Evolutionary conservation across 1,140 invertebrate species (phyloP).

Genomic region (Lysiphlebus fabarum): DNA sequence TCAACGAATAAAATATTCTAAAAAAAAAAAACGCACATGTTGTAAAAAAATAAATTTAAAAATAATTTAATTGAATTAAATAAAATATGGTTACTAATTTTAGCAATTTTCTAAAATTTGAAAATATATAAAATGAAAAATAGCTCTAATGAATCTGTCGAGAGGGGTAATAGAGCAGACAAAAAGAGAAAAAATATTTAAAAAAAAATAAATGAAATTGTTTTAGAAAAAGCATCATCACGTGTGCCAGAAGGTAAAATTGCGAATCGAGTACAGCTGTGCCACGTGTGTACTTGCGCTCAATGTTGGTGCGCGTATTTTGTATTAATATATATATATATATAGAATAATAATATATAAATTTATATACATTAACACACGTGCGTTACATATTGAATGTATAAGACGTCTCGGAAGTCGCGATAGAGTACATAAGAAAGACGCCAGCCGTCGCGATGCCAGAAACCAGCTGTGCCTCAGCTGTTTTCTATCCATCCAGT

Average conservation of each 20-base stretch:
- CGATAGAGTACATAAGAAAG: conserved; percentile 27
- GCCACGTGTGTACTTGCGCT: conserved; percentile 16
- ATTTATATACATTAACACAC: neutral
- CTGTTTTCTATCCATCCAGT: conserved; percentile 46
- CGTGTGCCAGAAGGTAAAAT: conserved; percentile 3
- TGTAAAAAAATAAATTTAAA: too few species aligned
- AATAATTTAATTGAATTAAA: too few species aligned
- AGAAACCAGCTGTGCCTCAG: conserved; percentile 49
- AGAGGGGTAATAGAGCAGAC: too few species aligned
- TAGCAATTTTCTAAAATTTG: too few species aligned
- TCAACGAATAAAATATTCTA: too few species aligned
- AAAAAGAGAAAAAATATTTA: neutral
- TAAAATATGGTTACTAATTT: too few species aligned
- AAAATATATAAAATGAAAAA: too few species aligned
- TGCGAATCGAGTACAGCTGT: conserved; percentile 18
- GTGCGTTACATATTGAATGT: neutral
- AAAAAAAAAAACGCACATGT: too few species aligned
- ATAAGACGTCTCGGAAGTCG: neutral
- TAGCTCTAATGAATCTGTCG: too few species aligned
- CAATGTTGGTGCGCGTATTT: neutral
- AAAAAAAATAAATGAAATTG: neutral
- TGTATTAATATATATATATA: neutral
- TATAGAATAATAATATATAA: conserved; percentile 1
- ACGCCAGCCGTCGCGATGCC: conserved; percentile 40
- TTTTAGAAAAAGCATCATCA: neutral